Evolutionary conservation across 2,113 vertebrate species (phyloP).

Genomic region (Rhinogobius similis): DNA sequence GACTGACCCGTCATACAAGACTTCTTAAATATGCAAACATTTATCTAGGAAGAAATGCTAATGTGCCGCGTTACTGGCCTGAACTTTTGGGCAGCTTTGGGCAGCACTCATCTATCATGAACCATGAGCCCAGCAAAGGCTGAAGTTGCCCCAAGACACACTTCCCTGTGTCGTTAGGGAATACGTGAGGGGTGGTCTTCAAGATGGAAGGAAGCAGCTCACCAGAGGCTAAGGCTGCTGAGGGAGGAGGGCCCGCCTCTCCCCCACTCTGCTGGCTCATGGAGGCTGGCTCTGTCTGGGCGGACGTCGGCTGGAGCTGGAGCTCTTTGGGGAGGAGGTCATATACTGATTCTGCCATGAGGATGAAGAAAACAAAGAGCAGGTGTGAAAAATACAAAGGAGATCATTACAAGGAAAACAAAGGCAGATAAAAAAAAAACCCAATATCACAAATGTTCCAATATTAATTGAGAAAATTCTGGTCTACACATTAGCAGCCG

Average conservation of each 20-base stretch:
- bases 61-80: not conserved
- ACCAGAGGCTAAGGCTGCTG: constrained; percentile 95
- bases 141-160: constrained; percentile 62
- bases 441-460: not conserved
- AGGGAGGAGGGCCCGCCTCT: constrained; percentile 92
- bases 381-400: constrained; percentile 27
- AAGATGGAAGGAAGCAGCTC: constrained; percentile 59
- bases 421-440: not conserved
- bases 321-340: constrained; percentile 99
- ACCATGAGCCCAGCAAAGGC: constrained; percentile 33
- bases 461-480: not conserved
- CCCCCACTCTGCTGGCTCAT: constrained; percentile 99
- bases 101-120: constrained; percentile 12
- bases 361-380: constrained; percentile 43
- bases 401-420: not conserved
- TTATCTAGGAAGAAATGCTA: not conserved
- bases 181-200: constrained; percentile 44
- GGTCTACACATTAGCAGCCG: not conserved
- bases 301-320: constrained; percentile 88
- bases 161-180: constrained; percentile 35
- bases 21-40: not conserved
- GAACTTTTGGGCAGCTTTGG: not conserved
- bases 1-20: not conserved
- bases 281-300: constrained; percentile 87
- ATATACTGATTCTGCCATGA: constrained; percentile 94